phyloP scores from a whole-genome alignment of 2,888 invertebrate genomes.

The Alloplasta piceator region DNA sequence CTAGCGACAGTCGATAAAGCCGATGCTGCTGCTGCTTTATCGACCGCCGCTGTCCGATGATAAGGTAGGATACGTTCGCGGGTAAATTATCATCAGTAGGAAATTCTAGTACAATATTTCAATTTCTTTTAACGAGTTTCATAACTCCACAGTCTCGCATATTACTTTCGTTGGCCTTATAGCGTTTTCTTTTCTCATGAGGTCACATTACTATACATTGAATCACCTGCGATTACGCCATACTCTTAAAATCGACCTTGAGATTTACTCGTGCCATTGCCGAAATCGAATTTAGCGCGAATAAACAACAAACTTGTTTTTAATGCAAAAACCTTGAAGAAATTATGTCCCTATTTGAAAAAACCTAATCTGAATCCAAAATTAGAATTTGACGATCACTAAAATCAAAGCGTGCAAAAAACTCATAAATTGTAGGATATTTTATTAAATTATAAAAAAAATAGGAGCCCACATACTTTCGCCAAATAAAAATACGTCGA shows the following conservation, averaged over 20 bases:
- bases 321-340: not conserved
- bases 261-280: conserved; percentile 26
- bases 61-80: not conserved
- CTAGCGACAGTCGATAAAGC: not conserved
- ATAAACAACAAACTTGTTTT: not conserved
- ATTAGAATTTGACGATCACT: too few species aligned
- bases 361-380: too few species aligned
- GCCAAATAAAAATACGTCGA: too few species aligned
- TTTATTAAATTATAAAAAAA: too few species aligned
- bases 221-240: conserved; percentile 49
- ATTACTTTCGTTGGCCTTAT: conserved; percentile 51
- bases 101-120: conserved; percentile 10
- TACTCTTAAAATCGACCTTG: conserved; percentile 21
- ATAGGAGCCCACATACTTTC: too few species aligned
- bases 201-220: conserved; percentile 26
- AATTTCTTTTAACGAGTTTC: not conserved
- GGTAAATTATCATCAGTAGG: conserved; percentile 52
- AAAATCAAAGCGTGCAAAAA: too few species aligned
- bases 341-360: not conserved
- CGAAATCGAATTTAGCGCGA: not conserved
- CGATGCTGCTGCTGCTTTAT: not conserved
- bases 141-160: conserved; percentile 8
- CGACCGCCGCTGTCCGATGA: conserved; percentile 15
- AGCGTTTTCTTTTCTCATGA: conserved; percentile 18
- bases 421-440: too few species aligned